These are phyloP conservation scores for Montipora foliosa DNA, from an alignment of 64 coral and sea anemone genomes.

Conservation along the genomic window DNA sequence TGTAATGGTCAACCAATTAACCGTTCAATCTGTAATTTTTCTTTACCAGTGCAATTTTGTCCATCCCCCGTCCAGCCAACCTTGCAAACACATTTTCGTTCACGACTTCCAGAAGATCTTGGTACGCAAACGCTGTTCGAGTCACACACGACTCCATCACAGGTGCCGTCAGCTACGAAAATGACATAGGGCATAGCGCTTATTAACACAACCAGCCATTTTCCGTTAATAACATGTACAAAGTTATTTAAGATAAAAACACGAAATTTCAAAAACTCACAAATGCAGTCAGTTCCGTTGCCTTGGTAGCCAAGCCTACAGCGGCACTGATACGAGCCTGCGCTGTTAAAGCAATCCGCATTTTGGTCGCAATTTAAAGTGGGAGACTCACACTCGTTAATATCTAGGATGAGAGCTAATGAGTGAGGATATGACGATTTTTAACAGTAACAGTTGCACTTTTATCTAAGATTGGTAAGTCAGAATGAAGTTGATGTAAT, in stretches of 20 bases:
- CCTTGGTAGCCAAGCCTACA: constrained; percentile 83
- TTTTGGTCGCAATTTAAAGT: constrained; percentile 60
- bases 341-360: constrained; percentile 77
- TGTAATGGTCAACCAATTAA: too few species aligned
- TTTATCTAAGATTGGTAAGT: too few species aligned
- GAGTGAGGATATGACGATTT: too few species aligned
- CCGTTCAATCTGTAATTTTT: too few species aligned
- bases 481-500: too few species aligned
- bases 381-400: constrained; percentile 69
- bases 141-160: constrained; percentile 56
- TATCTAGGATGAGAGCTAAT: constrained; percentile 30
- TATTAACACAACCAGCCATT: too few species aligned
- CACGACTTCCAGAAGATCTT: neutral
- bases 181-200: too few species aligned
- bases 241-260: too few species aligned
- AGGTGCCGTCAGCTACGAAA: constrained; percentile 61
- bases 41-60: constrained; percentile 22
- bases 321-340: constrained; percentile 74
- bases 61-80: constrained; percentile 63
- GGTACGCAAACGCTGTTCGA: constrained; percentile 49
- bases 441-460: too few species aligned
- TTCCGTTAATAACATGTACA: too few species aligned
- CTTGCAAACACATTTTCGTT: constrained; percentile 38
- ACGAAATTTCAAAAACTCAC: constrained; percentile 39
- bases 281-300: constrained; percentile 66